These are phyloP conservation scores for Mixornis gularis DNA, from an alignment of 2,113 vertebrate genomes.

Conservation along the genomic window DNA sequence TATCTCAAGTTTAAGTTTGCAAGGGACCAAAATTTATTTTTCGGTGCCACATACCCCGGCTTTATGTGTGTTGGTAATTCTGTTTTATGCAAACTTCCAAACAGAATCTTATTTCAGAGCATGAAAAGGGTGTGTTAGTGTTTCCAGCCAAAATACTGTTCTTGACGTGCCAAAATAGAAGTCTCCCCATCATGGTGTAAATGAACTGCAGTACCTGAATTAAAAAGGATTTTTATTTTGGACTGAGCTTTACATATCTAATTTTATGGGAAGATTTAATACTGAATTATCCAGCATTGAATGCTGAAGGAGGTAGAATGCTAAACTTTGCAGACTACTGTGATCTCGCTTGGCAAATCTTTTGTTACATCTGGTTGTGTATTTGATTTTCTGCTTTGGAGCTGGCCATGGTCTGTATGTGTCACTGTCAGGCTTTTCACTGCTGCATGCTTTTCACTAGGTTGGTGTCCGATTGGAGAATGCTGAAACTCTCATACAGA, in stretches of 20 bases:
- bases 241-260: not conserved
- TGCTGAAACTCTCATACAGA: constrained; percentile 44
- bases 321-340: not conserved
- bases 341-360: not conserved
- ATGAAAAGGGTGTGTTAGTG: not conserved
- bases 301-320: not conserved
- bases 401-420: not conserved
- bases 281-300: not conserved
- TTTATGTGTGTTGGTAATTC: not conserved
- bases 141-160: not conserved
- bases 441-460: constrained; percentile 1
- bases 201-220: not conserved
- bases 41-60: not conserved
- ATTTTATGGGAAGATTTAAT: not conserved
- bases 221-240: not conserved
- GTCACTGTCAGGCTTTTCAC: not conserved
- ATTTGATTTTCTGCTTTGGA: not conserved
- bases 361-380: not conserved
- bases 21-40: not conserved
- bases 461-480: constrained; percentile 64
- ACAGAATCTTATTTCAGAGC: not conserved
- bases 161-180: not conserved
- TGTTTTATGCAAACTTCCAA: not conserved
- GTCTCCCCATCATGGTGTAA: not conserved
- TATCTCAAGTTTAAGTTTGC: not conserved